Percentiles rank a stretch among this genome's conserved stretches.
These are phyloP conservation scores for Harpegnathos saltator DNA, from an alignment of 1,140 invertebrate genomes.

Conservation along the genomic window DNA sequence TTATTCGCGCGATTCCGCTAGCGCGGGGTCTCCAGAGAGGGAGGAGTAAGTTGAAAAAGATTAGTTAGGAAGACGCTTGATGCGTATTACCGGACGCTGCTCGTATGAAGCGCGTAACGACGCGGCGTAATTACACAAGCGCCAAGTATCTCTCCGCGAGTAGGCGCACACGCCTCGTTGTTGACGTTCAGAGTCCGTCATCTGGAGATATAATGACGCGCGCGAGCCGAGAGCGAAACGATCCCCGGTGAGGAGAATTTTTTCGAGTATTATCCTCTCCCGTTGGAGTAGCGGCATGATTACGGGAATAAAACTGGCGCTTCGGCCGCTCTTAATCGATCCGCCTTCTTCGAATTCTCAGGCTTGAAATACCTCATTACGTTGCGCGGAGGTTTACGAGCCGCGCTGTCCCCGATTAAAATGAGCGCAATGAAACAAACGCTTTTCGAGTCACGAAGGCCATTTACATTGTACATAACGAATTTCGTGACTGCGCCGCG, in stretches of 20 bases:
- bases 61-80: too few species aligned
- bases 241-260: slow-evolving; percentile 4
- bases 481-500: slow-evolving; percentile 64
- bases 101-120: too few species aligned
- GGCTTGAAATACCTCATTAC: slow-evolving; percentile 60
- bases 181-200: neutral
- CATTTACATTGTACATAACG: slow-evolving; percentile 65
- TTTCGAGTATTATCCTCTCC: neutral
- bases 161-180: neutral
- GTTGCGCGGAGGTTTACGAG: slow-evolving; percentile 60
- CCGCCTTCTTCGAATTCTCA: slow-evolving; percentile 41
- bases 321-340: slow-evolving; percentile 46
- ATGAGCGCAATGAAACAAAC: slow-evolving; percentile 66
- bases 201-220: slow-evolving; percentile 3
- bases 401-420: slow-evolving; percentile 61
- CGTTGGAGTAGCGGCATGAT: slow-evolving; percentile 34
- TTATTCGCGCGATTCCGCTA: too few species aligned
- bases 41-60: too few species aligned
- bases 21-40: too few species aligned
- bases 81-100: too few species aligned
- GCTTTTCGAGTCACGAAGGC: slow-evolving; percentile 65
- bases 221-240: neutral
- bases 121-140: too few species aligned
- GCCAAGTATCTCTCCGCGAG: too few species aligned
- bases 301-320: slow-evolving; percentile 36